Evolutionary conservation across 1,140 invertebrate species (phyloP), one percentile per base, ranked within the genome.

Genomic region (Leptinotarsa undecemlineata): DNA sequence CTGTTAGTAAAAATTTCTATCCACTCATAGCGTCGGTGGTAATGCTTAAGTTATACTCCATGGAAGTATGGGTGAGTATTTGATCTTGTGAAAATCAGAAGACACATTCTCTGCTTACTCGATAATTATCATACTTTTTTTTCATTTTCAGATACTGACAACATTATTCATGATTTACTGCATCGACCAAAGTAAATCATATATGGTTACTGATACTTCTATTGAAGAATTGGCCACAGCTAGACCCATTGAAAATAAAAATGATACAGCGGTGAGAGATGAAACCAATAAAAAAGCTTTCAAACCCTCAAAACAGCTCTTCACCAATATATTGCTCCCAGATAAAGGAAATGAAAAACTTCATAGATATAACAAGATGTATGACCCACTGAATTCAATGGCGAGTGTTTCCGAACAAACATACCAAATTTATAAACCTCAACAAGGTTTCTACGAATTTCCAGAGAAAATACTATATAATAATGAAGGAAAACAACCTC

Each of bases 241-340:
- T 19, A 57, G 51, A 57, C 1, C 51, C 4, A 4, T 57, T 57
- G 51, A 3, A 57, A 19, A 42, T 42, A 11, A 42, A 1, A 33
- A 33, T 3, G 0, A 42, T 42, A 42, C 33, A 42, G 33, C 8
- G 33, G 33, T 42, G 33, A 11, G 8, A 11, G 33, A 11, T 42
- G 8, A 11, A 42, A 42, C 17, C 15, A 4, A 57, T 57, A 15
- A 57, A 57, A 67, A 17, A 42, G 3, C 21, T 42, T 67, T 67
- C 64, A 67, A 67, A 67, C 64, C 64, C 1, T 67, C 64, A 17
- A 67, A 67, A 17, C 64, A 67, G 23, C 26, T 67, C 11, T 67
- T 23, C 23, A 67, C 8, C 21, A 19, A 67, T n/a, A 26, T 67
- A 67, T 23, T 67, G 20, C 17, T 13, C 2, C 64, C 26, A 8